Evolutionary conservation across 2,888 invertebrate species (phyloP), one percentile per base, ranked within the genome.

Genomic region (Keiferia lycopersicella): DNA sequence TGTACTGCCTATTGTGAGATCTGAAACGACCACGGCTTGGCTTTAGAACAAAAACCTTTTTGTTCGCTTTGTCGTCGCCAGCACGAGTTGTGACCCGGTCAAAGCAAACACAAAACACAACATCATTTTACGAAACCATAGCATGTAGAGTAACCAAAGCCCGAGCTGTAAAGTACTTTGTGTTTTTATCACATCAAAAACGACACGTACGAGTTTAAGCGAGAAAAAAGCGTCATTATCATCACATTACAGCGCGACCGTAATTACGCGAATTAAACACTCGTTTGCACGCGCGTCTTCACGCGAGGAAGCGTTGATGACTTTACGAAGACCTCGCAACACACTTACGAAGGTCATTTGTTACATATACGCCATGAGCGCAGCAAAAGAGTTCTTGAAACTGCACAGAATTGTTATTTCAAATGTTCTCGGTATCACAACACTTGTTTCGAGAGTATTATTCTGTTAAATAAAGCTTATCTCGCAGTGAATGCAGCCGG

Each of bases 211-310:
- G 45, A 16, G 45, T 45, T 45, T 45, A 45, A 45, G 45, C 45
- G 45, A 22, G 14, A 22, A 22, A 53, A 53, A 53, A 53, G 22
- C 22, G 50, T 50, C 10, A 50, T 50, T 22, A 20, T 50, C 18
- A n/a, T 50, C 50, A 12, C 18, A 50, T 53, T 53, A 53, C 51
- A 22, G 51, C 22, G 12, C 22, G 22, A 45, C 26, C 45, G 50
- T 62, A 62, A 62, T 62, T 53, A 62, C 53, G 39, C 18, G 18
- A 56, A 62, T 62, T 53, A 62, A 62, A 62, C 51, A 51, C 62
- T 62, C 53, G 39, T 62, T 62, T 53, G 51, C 20, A 34, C 16
- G 11, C 61, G 30, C 51, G 50, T 14, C 34, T 34, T 30, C 51
- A 30, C 61, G 30, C 18, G 34, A n/a, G n/a, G 2, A 20, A 16